phyloP scores from a whole-genome alignment of 2,113 vertebrate genomes.

The Nannospalax galili region DNA sequence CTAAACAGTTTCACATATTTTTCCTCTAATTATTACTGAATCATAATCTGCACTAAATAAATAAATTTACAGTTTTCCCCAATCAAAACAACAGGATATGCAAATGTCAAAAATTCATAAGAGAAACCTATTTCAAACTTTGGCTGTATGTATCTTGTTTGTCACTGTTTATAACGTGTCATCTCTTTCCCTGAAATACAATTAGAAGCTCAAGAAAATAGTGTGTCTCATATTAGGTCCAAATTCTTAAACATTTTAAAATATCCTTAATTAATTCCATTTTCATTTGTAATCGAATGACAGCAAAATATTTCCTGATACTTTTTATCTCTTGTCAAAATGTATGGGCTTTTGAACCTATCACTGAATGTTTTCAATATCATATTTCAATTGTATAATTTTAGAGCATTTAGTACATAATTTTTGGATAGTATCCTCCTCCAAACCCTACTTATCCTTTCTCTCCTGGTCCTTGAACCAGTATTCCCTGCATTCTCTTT shows the following conservation, averaged over 20 bases:
- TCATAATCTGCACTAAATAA: not conserved
- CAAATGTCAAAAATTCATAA: not conserved
- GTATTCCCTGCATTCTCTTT: too few relatives aligned
- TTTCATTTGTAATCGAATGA: not conserved
- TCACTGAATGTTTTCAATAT: not conserved
- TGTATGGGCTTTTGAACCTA: not conserved
- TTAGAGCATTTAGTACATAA: not conserved
- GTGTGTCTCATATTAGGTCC: not conserved
- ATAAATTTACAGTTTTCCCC: not conserved
- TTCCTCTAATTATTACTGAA: not conserved
- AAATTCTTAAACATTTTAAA: not conserved
- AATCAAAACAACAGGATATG: not conserved
- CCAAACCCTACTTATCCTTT: not conserved
- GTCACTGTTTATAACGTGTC: not conserved
- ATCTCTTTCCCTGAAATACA: not conserved
- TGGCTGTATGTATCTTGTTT: not conserved
- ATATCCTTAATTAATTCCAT: not conserved
- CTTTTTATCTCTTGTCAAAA: slow-evolving; percentile 19
- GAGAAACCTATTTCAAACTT: not conserved
- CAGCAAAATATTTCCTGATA: not conserved
- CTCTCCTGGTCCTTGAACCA: not conserved
- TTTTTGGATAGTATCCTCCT: not conserved
- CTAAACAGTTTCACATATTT: not conserved
- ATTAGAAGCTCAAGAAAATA: not conserved
- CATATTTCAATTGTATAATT: not conserved